Evolutionary conservation across 2,888 invertebrate genomes (phyloP).

Genomic region (Sisyra nigra): DNA sequence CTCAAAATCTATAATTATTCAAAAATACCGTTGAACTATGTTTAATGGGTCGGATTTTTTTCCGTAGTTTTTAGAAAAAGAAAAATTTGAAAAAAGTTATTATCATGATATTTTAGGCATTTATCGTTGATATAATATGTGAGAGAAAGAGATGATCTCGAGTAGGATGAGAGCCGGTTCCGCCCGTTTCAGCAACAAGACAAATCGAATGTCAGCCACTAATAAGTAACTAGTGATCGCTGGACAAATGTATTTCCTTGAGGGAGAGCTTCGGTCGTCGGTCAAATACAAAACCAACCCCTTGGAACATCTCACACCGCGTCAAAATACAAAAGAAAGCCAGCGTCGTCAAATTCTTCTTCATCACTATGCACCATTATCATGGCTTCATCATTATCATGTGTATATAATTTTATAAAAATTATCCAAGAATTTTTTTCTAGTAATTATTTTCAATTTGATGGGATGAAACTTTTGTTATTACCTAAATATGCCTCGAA

Average conservation of each 20-base stretch:
- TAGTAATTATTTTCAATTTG: too few relatives aligned
- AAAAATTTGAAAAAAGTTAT: too few relatives aligned
- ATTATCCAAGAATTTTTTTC: too few relatives aligned
- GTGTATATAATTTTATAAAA: constrained; percentile 14
- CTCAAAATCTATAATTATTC: too few relatives aligned
- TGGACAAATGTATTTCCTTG: constrained; percentile 28
- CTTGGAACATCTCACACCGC: not conserved
- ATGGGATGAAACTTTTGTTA: too few relatives aligned
- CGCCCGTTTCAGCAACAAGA: constrained; percentile 25
- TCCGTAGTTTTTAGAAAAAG: too few relatives aligned
- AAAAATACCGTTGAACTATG: too few relatives aligned
- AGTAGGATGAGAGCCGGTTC: not conserved
- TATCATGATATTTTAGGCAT: too few relatives aligned
- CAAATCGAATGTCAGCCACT: constrained; percentile 36
- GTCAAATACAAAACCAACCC: not conserved
- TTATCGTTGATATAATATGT: too few relatives aligned
- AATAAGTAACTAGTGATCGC: constrained; percentile 33
- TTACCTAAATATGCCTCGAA: too few relatives aligned
- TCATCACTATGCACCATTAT: not conserved
- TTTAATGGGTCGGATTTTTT: too few relatives aligned
- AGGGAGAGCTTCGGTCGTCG: constrained; percentile 3
- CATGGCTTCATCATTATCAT: not conserved
- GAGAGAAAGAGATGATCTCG: too few relatives aligned
- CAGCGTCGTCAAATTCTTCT: not conserved
- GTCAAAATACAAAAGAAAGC: not conserved